Base-by-base conservation (phyloP, 2,888 invertebrate genomes). In the Melitaea athalia region DNA sequence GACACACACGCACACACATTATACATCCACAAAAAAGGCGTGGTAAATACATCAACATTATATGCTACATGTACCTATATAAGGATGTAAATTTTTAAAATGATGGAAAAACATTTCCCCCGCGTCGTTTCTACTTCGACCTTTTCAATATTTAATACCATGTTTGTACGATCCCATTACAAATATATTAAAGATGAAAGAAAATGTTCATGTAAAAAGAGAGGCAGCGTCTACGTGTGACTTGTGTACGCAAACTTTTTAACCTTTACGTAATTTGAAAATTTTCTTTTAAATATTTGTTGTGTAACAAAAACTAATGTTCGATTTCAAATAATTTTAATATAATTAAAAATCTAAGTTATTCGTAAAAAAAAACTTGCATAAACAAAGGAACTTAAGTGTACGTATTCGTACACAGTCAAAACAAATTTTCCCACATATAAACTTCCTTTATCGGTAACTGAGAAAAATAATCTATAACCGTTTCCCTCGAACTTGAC, bases 91-190 rank as follows among this genome's bases (percentile, higher is more conserved):
- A 31, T 61, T 50, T 33, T 50, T 38, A 49, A 47, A 49, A 17
- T 6, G 15, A 15, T 59, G 52, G 31, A 14, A 15, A 12, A 10
- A 10, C 11, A 59, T 52, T 42, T 43, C 43, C 59, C 52, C 38
- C 42, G 59, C 31, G 38, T 31, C 49, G 15, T 1, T 31, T 45
- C 38, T 33, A 45, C 31, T 38, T 43, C 43, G 63, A 55, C 52
- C 65, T 17, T 65, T 59, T 60, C 43, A 65, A 65, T 60, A 52
- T 59, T 65, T 43, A 3, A 65, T 43, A 45, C 42, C 11, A 43
- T 43, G 31, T 42, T 42, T 57, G 10, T 52, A 42, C 24, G n/a
- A 59, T 24, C 14, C n/a, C 11, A 14, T 64, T 12, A 17, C 7
- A 49, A 24, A 38, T 4, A 50, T 38, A 61, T 38, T 50, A 24